phyloP scores from a whole-genome alignment of 2,797 vertebrate species.

The Erethizon dorsatum region DNA sequence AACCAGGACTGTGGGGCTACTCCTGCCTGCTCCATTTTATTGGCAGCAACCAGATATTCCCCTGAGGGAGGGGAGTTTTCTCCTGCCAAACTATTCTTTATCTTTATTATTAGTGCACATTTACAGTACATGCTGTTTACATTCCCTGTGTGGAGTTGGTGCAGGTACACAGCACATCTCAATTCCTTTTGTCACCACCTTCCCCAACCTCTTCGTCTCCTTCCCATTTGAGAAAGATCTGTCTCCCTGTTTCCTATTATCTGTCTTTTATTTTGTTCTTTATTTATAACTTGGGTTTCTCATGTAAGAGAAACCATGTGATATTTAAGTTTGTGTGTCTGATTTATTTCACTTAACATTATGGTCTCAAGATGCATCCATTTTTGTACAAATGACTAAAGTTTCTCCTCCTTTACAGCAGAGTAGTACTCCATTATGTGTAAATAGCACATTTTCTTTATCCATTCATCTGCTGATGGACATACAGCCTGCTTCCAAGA shows the following conservation, averaged over 20 bases:
- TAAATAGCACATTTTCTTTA: neutral
- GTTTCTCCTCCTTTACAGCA: neutral
- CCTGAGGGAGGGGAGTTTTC: too few relatives aligned
- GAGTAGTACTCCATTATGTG: neutral
- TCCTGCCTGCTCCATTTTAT: neutral
- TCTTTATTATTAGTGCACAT: neutral
- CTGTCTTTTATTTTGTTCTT: neutral
- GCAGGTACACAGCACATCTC: neutral
- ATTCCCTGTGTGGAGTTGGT: neutral
- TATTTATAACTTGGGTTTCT: neutral
- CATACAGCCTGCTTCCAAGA: neutral
- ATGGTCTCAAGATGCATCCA: neutral
- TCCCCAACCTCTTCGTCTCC: neutral
- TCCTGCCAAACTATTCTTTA: neutral
- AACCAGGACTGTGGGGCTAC: neutral
- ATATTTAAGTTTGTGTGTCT: neutral
- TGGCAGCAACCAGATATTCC: neutral
- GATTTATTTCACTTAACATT: neutral
- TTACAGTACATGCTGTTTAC: neutral
- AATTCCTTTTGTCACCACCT: neutral
- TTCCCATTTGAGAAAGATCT: neutral
- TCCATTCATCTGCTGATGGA: neutral
- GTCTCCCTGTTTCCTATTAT: neutral
- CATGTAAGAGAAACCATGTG: neutral
- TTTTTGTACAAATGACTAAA: neutral